Conservation (phyloP, 2,113 vertebrate genomes). For the Sarotherodon lohbergeri region DNA sequence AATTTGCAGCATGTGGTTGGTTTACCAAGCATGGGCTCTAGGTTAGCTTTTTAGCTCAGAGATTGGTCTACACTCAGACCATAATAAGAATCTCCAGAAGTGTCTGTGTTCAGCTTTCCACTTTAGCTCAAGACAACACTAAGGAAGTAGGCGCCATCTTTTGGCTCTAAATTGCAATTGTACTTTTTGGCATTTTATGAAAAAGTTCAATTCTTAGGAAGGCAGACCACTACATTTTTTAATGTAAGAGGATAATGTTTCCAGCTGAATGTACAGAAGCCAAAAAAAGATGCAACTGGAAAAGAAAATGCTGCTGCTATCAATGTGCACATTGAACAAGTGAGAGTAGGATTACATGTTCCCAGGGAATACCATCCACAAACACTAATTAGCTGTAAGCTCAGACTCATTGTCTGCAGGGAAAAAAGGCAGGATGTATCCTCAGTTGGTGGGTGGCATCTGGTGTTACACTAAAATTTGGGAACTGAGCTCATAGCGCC, state of each 20-base stretch:
- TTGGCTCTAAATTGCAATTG: neutral
- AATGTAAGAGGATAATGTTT: neutral
- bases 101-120: neutral
- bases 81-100: neutral
- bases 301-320: neutral
- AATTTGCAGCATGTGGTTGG: neutral
- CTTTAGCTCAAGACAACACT: neutral
- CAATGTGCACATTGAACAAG: neutral
- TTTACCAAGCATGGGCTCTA: neutral
- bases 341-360: constrained; percentile 27
- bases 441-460: constrained; percentile 33
- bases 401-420: constrained; percentile 1
- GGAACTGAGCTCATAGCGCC: neutral
- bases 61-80: neutral
- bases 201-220: neutral
- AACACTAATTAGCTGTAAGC: constrained; percentile 47
- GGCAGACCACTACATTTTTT: neutral
- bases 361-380: constrained; percentile 38
- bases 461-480: neutral
- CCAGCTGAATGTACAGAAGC: neutral
- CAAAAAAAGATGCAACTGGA: neutral
- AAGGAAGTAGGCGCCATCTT: neutral
- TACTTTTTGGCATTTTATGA: neutral
- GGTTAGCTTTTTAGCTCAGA: neutral
- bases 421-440: neutral